Percentiles rank a stretch among this genome's conserved stretches.
phyloP scores from a whole-genome alignment of 1,140 invertebrate genomes.

The Sweltsa coloradensis region DNA sequence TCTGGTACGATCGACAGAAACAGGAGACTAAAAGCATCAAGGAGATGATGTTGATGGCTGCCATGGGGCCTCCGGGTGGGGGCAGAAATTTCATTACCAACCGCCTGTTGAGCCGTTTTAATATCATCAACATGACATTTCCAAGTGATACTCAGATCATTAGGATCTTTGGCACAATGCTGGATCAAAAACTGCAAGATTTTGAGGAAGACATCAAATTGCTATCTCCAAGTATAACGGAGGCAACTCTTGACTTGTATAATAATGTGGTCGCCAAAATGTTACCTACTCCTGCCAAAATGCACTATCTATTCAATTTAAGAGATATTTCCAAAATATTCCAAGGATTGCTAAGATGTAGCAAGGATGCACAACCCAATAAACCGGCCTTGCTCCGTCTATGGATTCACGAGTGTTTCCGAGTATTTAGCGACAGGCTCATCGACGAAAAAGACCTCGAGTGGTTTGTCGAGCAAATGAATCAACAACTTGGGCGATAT shows the following conservation, averaged over 20 bases:
- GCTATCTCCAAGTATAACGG: constrained; percentile 39
- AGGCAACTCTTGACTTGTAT: constrained; percentile 63
- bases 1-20: constrained; percentile 69
- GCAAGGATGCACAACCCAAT: constrained; percentile 61
- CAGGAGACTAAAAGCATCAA: constrained; percentile 59
- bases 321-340: constrained; percentile 73
- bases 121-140: constrained; percentile 70
- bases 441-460: constrained; percentile 62
- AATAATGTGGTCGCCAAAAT: constrained; percentile 53
- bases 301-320: constrained; percentile 80
- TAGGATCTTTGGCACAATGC: constrained; percentile 71
- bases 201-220: constrained; percentile 68
- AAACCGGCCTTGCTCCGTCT: constrained; percentile 53
- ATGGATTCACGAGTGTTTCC: constrained; percentile 73
- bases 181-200: constrained; percentile 59
- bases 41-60: constrained; percentile 60
- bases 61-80: constrained; percentile 72
- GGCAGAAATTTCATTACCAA: constrained; percentile 62
- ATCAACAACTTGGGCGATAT: constrained; percentile 54
- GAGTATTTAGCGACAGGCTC: constrained; percentile 71
- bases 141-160: constrained; percentile 62
- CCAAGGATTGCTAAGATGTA: constrained; percentile 60
- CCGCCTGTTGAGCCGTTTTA: constrained; percentile 64
- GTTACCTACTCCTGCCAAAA: constrained; percentile 74
- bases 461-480: constrained; percentile 56